Evolutionary conservation across 2,797 vertebrate species (phyloP).

Genomic region (Enteromius argenteus): DNA sequence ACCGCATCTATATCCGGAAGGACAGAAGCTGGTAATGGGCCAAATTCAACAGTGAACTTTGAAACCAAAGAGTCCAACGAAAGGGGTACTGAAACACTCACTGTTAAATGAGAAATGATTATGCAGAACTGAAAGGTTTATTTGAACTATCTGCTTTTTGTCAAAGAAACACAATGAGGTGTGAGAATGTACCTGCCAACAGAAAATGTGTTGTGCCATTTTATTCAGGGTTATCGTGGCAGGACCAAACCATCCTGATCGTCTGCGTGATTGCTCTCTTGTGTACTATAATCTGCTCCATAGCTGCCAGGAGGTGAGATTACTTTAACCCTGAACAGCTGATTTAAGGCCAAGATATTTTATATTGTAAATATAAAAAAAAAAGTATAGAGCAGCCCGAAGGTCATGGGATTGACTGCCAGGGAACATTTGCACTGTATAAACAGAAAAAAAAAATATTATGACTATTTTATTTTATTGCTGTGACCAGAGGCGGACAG

Average conservation of each 20-base stretch:
- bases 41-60: constrained; percentile 46
- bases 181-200: constrained; percentile 2
- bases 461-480: neutral
- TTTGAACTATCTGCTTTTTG: neutral
- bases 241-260: constrained; percentile 31
- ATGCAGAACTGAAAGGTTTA: neutral
- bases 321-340: neutral
- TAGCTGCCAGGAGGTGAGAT: constrained; percentile 51
- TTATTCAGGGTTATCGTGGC: constrained; percentile 37
- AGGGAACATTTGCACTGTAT: neutral
- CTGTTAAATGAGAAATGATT: constrained; percentile 1
- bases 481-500: no score
- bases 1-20: constrained; percentile 45
- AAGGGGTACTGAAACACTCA: constrained; percentile 29
- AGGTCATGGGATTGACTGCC: neutral
- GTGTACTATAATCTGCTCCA: constrained; percentile 36
- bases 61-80: neutral
- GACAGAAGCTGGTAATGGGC: constrained; percentile 51
- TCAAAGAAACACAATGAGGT: neutral
- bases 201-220: constrained; percentile 20
- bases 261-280: constrained; percentile 45
- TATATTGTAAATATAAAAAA: neutral
- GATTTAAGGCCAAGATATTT: neutral
- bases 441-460: neutral
- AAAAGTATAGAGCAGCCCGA: neutral